Evolutionary conservation across 2,888 invertebrate genomes (phyloP), one percentile per base, ranked within the genome.

Genomic region (Drosophila leonis): DNA sequence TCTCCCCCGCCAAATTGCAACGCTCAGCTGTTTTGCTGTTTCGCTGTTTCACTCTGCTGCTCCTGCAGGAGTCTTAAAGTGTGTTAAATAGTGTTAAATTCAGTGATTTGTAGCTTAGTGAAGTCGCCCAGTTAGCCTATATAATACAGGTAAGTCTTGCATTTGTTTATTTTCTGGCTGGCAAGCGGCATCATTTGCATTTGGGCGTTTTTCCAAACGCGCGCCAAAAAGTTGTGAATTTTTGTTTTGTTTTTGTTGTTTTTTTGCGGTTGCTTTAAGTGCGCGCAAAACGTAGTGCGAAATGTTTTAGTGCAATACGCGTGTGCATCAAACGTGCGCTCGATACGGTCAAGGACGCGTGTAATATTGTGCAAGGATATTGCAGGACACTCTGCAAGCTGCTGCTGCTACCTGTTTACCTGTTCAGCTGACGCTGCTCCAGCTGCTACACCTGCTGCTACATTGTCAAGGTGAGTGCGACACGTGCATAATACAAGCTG

Each of bases 391-490:
- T 35, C 61, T 64, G 76, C 56, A 56, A 33, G 42, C 15, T 6
- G 48, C 15, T 6, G 48, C 48, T 37, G 37, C 55, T 59, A 61
- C 72, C 66, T 74, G 67, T 67, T 70, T 49, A 41, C 62, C 52
- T 24, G 27, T 35, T 24, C 35, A n/a, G 35, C 52, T 37, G 29
- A 9, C 29, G 41, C 41, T 33, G 51, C 12, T 12, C 15, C 35
- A 5, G 27, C 48, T 33, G 37, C 54, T 12, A 15, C 39, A 27
- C 5, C 49, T 31, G 55, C 61, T 42, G 67, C 41, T 62, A 65
- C 65, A 73, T 68, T 74, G 65, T 41, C 80, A 80, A 78, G 78
- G 78, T 78, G 57, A 78, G 78, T 78, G 55, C 48, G 27, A 56
- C 72, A 78, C 73, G 73, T 78, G 78, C 73, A 35, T 31, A 24